phyloP scores from a whole-genome alignment of 1,140 invertebrate genomes.

The Phortica variegata region DNA sequence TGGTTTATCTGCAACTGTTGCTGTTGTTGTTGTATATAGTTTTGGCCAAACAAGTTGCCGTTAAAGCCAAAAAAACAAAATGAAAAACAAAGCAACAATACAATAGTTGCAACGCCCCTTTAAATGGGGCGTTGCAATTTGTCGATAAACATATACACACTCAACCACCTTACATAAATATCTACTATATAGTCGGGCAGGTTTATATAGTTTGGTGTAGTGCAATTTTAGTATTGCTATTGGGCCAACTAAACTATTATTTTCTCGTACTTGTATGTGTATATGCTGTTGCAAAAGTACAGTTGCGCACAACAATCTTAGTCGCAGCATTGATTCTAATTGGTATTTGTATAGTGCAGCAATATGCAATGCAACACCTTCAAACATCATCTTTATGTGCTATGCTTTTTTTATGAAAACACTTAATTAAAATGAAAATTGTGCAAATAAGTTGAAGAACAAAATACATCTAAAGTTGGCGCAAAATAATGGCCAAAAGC shows the following conservation, averaged over 20 bases:
- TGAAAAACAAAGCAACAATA: conserved; percentile 44
- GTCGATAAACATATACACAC: too few species aligned
- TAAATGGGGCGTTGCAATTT: neutral
- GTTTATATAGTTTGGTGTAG: conserved; percentile 19
- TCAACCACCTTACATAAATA: neutral
- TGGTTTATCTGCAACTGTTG: conserved; percentile 13
- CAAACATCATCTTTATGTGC: too few species aligned
- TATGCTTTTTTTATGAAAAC: too few species aligned
- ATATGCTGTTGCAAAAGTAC: conserved; percentile 16
- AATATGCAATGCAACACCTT: too few species aligned
- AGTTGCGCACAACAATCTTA: conserved; percentile 9
- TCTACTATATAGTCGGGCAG: conserved; percentile 9
- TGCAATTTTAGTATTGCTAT: too few species aligned
- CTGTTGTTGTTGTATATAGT: too few species aligned
- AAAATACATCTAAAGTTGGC: too few species aligned
- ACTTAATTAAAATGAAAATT: too few species aligned
- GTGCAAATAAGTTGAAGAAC: too few species aligned
- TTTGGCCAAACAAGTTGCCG: conserved; percentile 49
- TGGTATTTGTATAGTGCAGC: too few species aligned
- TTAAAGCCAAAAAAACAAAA: conserved; percentile 31
- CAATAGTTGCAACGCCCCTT: conserved; percentile 42
- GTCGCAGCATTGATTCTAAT: too few species aligned
- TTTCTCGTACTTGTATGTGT: neutral
- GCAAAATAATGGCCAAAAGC: too few species aligned
- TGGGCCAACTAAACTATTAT: neutral